Conservation (phyloP, 2,113 vertebrate species). For the Chamaetylas fuelleborni region DNA sequence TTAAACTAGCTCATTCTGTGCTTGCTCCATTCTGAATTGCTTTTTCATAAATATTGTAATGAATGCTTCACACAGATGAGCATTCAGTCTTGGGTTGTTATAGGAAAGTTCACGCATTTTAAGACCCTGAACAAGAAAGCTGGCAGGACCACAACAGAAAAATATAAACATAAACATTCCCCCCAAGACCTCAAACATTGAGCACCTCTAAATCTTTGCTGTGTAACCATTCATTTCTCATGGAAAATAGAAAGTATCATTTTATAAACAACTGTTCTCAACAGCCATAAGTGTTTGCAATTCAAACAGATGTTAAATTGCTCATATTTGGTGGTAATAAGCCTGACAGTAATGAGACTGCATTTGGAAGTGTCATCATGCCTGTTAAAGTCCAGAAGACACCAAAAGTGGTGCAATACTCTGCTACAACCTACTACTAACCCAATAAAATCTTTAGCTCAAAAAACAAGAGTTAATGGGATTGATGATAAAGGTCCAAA, state of each 20-base stretch:
- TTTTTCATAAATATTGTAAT: background rate
- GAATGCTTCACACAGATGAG: background rate
- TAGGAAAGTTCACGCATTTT: background rate
- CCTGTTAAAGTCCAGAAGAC: background rate
- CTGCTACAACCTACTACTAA: background rate
- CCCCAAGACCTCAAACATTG: background rate
- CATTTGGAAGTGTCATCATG: background rate
- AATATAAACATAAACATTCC: background rate
- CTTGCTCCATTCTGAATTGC: background rate
- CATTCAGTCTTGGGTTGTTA: background rate
- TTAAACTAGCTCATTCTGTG: background rate
- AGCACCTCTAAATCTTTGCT: background rate
- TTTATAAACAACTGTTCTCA: background rate
- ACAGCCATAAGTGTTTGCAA: background rate
- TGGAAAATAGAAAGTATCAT: background rate
- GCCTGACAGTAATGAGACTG: background rate
- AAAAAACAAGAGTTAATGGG: background rate
- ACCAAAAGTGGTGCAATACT: background rate
- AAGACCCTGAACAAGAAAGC: background rate
- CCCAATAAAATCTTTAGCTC: background rate
- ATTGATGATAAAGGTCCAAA: background rate
- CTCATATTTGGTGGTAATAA: background rate
- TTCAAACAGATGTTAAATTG: background rate
- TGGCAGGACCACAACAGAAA: background rate
- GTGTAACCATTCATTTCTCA: background rate